Percentiles rank a stretch among this genome's conserved stretches.
phyloP scores from a whole-genome alignment of 2,888 invertebrate species.

The Crematogaster levior region DNA sequence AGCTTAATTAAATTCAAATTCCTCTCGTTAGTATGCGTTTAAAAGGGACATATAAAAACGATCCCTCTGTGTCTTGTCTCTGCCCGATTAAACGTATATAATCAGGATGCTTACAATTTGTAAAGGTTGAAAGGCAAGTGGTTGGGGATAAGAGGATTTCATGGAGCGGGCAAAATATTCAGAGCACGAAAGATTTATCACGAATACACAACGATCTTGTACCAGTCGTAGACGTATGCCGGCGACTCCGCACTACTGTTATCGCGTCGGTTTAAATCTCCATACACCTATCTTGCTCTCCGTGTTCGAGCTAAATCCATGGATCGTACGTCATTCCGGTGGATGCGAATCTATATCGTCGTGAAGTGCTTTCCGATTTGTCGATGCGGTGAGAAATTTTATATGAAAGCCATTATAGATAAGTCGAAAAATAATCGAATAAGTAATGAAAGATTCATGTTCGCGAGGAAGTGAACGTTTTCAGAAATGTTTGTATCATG shows the following conservation, averaged over 20 bases:
- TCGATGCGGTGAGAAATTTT: background rate
- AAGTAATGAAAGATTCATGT: background rate
- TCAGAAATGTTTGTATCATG: background rate
- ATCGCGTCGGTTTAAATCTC: constrained; percentile 66
- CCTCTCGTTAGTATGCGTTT: background rate
- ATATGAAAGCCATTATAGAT: background rate
- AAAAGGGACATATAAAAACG: background rate
- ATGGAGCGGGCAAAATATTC: constrained; percentile 61
- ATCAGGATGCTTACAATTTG: constrained; percentile 66
- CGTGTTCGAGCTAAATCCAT: constrained; percentile 60
- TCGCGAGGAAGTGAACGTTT: background rate
- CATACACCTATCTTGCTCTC: constrained; percentile 60
- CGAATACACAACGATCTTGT: constrained; percentile 65
- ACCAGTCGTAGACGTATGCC: constrained; percentile 55
- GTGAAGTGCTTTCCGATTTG: constrained; percentile 31
- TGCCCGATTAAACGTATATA: constrained; percentile 63
- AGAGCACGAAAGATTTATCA: constrained; percentile 66
- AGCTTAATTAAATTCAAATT: constrained; percentile 9
- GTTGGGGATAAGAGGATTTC: constrained; percentile 69
- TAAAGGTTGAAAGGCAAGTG: constrained; percentile 52
- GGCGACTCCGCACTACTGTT: constrained; percentile 44
- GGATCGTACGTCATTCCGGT: constrained; percentile 61
- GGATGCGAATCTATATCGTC: constrained; percentile 26
- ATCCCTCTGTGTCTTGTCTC: constrained; percentile 1
- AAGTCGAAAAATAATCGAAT: constrained; percentile 8